Conservation (phyloP, 1,140 invertebrate genomes). For the Drepana arcuata region DNA sequence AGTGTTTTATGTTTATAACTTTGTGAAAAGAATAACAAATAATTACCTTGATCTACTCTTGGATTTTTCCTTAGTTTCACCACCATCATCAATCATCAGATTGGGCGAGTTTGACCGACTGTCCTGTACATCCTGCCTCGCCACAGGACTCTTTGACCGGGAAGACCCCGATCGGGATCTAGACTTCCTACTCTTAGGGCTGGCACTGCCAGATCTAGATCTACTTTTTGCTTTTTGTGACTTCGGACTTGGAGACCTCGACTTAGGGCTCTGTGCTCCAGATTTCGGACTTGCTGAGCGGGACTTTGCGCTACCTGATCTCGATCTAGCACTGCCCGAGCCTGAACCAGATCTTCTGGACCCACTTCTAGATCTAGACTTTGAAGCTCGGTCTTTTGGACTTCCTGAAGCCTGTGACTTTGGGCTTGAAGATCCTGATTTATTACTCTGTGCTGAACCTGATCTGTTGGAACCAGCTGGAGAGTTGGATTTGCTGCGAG, state of each 20-base stretch:
- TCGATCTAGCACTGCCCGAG: slow-evolving; percentile 55
- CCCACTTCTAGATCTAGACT: slow-evolving; percentile 48
- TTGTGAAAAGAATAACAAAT: too few relatives aligned
- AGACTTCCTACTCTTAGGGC: neutral
- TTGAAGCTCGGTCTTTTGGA: slow-evolving; percentile 33
- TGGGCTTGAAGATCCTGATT: slow-evolving; percentile 53
- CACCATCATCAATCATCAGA: slow-evolving; percentile 72
- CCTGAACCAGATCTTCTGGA: slow-evolving; percentile 55
- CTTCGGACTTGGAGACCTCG: slow-evolving; percentile 37
- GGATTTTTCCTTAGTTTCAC: slow-evolving; percentile 41
- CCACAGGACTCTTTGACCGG: slow-evolving; percentile 53
- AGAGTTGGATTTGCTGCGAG: slow-evolving; percentile 57
- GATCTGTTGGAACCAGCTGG: slow-evolving; percentile 54
- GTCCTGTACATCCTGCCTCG: slow-evolving; percentile 48
- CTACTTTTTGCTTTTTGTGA: slow-evolving; percentile 47
- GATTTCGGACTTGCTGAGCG: slow-evolving; percentile 46
- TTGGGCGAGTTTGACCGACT: slow-evolving; percentile 73
- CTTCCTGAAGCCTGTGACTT: slow-evolving; percentile 52
- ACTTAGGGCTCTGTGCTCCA: slow-evolving; percentile 34
- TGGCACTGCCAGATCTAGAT: slow-evolving; percentile 45
- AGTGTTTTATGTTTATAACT: too few relatives aligned
- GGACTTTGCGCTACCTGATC: slow-evolving; percentile 59
- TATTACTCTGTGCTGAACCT: slow-evolving; percentile 46
- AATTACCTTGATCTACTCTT: slow-evolving; percentile 53
- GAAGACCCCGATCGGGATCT: too few relatives aligned